phyloP scores from a whole-genome alignment of 2,797 vertebrate species.

The Vireo griseus region DNA sequence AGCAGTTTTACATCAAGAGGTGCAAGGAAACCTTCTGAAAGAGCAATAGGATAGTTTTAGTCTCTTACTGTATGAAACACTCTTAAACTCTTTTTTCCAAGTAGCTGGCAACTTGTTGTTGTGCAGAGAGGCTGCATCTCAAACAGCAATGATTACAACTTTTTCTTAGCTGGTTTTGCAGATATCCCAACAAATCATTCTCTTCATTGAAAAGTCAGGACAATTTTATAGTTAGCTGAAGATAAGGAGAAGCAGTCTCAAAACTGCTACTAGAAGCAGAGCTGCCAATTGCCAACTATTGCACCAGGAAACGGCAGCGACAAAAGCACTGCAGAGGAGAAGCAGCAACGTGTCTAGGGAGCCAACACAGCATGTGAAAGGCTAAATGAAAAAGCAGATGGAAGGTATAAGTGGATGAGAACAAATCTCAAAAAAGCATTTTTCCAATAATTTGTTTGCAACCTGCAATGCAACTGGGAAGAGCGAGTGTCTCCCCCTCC shows the following conservation, averaged over 20 bases:
- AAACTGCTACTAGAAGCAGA: not conserved
- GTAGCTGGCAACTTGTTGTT: not conserved
- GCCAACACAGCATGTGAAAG: not conserved
- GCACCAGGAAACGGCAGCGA: not conserved
- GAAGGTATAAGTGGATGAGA: not conserved
- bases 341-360: not conserved
- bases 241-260: not conserved
- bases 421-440: not conserved
- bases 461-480: not conserved
- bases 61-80: not conserved
- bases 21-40: not conserved
- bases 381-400: not conserved
- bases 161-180: not conserved
- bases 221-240: not conserved
- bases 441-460: not conserved
- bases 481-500: not conserved
- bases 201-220: not conserved
- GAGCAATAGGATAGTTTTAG: not conserved
- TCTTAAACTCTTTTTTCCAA: not conserved
- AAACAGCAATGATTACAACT: not conserved
- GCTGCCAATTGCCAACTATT: not conserved
- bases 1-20: not conserved
- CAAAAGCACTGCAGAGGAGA: not conserved
- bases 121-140: not conserved
- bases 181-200: not conserved